Evolutionary conservation across 2,113 vertebrate genomes (phyloP).

Genomic region (Bubo bubo): DNA sequence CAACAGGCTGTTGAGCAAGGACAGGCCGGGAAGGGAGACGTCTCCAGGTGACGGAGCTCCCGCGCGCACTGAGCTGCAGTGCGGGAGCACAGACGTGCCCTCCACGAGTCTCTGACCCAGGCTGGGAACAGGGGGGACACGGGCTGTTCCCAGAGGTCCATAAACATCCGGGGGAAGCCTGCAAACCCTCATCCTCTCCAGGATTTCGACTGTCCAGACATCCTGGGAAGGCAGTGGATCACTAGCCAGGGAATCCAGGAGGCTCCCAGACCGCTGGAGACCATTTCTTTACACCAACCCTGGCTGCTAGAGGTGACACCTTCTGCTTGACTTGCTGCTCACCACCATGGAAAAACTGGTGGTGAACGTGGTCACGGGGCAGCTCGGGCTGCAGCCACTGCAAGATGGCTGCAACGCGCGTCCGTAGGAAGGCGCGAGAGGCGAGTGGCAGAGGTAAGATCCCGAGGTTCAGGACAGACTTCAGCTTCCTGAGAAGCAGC

Average conservation of each 20-base stretch:
- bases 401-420: not conserved
- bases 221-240: not conserved
- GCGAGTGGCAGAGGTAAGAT: not conserved
- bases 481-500: not conserved
- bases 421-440: not conserved
- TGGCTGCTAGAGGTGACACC: too few species aligned
- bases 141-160: not conserved
- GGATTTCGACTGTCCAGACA: not conserved
- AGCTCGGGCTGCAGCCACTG: not conserved
- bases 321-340: not conserved
- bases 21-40: not conserved
- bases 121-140: not conserved
- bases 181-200: not conserved
- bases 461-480: not conserved
- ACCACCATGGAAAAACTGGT: not conserved
- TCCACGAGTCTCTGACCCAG: not conserved
- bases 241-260: not conserved
- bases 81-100: not conserved
- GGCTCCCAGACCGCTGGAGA: not conserved
- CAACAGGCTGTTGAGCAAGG: not conserved
- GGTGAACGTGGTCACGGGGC: not conserved
- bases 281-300: not conserved
- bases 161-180: too few species aligned
- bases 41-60: not conserved
- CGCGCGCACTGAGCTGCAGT: rapidly evolving